phyloP scores from a whole-genome alignment of 1,140 invertebrate genomes.

The Scaptodrosophila lebanonensis region DNA sequence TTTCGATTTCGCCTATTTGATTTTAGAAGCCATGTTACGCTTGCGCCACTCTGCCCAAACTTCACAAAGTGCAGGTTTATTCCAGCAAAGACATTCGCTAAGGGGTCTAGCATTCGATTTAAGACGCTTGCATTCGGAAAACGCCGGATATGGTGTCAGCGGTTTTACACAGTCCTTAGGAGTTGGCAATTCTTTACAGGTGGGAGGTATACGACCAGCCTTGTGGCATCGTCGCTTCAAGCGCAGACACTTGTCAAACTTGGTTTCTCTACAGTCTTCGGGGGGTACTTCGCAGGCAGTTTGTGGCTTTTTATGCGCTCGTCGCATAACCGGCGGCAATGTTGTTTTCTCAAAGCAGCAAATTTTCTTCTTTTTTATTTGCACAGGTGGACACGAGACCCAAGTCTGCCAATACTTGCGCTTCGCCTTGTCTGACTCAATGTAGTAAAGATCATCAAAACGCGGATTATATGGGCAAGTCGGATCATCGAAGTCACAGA shows the following conservation, averaged over 20 bases:
- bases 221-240: constrained; percentile 38
- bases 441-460: constrained; percentile 68
- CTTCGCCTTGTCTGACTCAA: constrained; percentile 61
- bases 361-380: constrained; percentile 50
- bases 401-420: constrained; percentile 70
- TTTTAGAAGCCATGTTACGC: neutral
- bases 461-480: constrained; percentile 56
- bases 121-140: constrained; percentile 34
- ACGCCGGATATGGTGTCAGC: constrained; percentile 45
- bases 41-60: constrained; percentile 35
- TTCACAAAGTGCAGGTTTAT: constrained; percentile 42
- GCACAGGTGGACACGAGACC: constrained; percentile 53
- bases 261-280: neutral
- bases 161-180: constrained; percentile 35
- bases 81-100: constrained; percentile 41
- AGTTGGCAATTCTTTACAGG: neutral
- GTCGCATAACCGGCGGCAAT: constrained; percentile 36
- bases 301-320: constrained; percentile 25
- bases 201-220: constrained; percentile 31
- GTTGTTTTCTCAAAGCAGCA: constrained; percentile 38
- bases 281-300: constrained; percentile 31
- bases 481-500: constrained; percentile 36
- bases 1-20: neutral
- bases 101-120: neutral
- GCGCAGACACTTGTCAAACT: neutral